Evolutionary conservation across 2,888 invertebrate species (phyloP), one percentile per base, ranked within the genome.

Genomic region (Apomyelois bistriatella): DNA sequence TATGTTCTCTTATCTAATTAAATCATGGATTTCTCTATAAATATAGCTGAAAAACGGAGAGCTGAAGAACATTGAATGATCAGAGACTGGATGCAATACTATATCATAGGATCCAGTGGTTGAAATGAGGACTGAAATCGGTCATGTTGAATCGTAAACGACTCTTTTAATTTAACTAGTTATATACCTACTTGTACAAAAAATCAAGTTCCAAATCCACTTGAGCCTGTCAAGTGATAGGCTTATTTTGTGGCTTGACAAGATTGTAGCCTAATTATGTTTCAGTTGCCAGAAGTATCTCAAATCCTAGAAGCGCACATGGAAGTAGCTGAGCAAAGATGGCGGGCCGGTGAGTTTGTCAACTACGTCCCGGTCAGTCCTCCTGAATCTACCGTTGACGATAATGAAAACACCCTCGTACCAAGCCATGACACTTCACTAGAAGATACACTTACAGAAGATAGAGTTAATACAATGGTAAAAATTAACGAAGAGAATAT

Each of bases 201-300:
- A 22, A 5, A 22, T 2, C 22, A 22, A 3, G 22, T 2, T 22
- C 22, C 5, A 2, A 3, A 22, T 5, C 22, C 22, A 3, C 22
- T 22, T 22, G 2, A 22, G 22, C 22, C 22, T 22, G 5, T 22
- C 22, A 22, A 22, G 3, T 2, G 22, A 22, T 3, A 2, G 22
- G 22, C 5, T 22, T 22, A 22, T 22, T 22, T 3, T 22, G n/a
- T n/a, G n/a, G n/a, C n/a, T 22, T 3, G 2, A 22, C 22, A 3
- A 22, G 22, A 22, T 22, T 22, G 3, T 22, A 22, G 22, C 22
- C 22, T 5, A 22, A 3, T 9, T 40, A 16, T 16, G 15, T 58
- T 51, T 10, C 59, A 90, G 90, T 61, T 90, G 0, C 84, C 88
- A 3, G 88, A 85, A 68, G 88, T 86, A 9, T 89, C 89, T 0